Base-by-base conservation (phyloP, 2,888 invertebrate species). In the Drosophila silvestris region DNA sequence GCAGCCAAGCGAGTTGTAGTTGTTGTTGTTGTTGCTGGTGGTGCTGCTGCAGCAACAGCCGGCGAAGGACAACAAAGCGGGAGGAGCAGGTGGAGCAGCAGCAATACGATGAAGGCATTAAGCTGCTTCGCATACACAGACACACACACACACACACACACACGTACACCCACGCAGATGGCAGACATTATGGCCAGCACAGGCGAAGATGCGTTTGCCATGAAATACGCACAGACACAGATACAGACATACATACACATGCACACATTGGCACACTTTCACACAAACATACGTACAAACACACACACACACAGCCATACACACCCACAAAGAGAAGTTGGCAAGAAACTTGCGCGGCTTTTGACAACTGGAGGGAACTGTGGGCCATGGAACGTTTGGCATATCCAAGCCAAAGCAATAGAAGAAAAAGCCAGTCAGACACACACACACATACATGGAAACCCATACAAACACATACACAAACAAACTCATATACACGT, bases 161-260 rank as follows among this genome's bases (percentile, higher is more conserved):
- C 30, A 35, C 39, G n/a, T 26, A 66, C 64, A 73, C 72, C 66
- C 65, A 76, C 69, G 32, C 83, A 80, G 72, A 56, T 68, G 79
- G 66, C 73, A 72, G 86, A 74, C 77, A 80, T 90, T 85, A 85
- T 83, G 77, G 73, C 65, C 88, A 61, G 65, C 70, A 77, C 54
- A 65, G 65, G 79, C 90, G 85, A 91, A 87, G 89, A 91, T 91
- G 91, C 87, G 87, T 89, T 83, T 79, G 81, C 89, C 75, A 89
- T 89, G 87, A 68, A 83, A 81, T 63, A 81, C 76, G 73, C 82
- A 86, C 69, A 67, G 64, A 64, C 50, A 70, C 44, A 61, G 32
- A 62, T 53, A 77, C 19, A 19, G 56, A 64, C 60, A 57, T 41
- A 64, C 56, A 70, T 41, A 73, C 61, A 68, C 56, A 72, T 37